Percentiles rank a stretch among this genome's conserved stretches.
phyloP scores from a whole-genome alignment of 1,140 invertebrate genomes.

The Pantala flavescens region DNA sequence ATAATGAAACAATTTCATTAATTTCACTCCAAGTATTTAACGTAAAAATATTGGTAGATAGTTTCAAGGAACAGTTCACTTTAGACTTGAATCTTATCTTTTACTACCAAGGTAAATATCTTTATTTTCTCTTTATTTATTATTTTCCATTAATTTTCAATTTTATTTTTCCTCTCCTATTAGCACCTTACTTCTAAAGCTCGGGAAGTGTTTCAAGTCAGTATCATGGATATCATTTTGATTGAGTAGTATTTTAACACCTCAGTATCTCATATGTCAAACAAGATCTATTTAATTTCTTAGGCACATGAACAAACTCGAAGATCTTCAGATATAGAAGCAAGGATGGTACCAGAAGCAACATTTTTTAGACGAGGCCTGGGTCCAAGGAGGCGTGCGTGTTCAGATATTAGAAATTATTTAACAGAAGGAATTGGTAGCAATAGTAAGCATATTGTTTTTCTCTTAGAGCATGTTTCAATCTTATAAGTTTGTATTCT shows the following conservation, averaged over 20 bases:
- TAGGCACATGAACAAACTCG: conserved; percentile 6
- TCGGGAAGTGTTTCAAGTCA: no score
- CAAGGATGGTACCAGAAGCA: neutral
- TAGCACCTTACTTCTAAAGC: no score
- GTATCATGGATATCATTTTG: no score
- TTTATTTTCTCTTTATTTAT: no score
- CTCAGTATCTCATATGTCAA: neutral
- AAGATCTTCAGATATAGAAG: neutral
- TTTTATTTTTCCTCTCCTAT: no score
- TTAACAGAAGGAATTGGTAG: conserved; percentile 24
- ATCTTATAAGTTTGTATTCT: neutral
- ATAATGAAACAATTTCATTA: no score
- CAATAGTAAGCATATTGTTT: neutral
- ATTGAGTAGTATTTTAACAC: neutral
- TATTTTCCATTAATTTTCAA: no score
- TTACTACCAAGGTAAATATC: no score
- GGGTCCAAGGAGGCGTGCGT: conserved; percentile 25
- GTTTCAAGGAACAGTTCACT: no score
- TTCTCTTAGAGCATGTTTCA: neutral
- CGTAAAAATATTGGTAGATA: no score
- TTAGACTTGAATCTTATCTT: no score
- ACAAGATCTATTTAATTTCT: neutral
- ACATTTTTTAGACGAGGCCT: conserved; percentile 16
- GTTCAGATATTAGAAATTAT: conserved; percentile 30
- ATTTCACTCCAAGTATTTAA: no score